Base-by-base conservation (phyloP, 2,888 invertebrate species). In the Patella pellucida region DNA sequence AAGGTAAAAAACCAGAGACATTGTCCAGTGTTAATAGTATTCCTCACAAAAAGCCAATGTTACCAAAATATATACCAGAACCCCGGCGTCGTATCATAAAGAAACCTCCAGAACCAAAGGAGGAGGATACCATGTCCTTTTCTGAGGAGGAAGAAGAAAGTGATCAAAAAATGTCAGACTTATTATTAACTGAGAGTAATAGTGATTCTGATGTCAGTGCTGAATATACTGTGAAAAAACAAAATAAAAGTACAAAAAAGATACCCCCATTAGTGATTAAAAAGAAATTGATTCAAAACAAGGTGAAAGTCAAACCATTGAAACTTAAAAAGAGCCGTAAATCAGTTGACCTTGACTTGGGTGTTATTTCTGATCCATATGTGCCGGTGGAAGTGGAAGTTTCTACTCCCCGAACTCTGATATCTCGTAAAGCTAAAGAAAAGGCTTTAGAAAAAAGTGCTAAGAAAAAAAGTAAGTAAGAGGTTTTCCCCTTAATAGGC, bases 41-140 rank as follows among this genome's bases (percentile, higher is more conserved):
- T 77, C 83, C 85, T 62, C 84, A 83, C 70, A 81, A 83, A 50
- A 86, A 86, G 78, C 89, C 89, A 52, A 84, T 85, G 80, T 77
- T 89, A 78, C 89, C 89, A 69, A 89, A 89, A 75, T 89, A 89
- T 79, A 85, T 88, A 69, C 89, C 89, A 5, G 88, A 89, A 74
- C 86, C 88, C 2, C 83, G 81, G 14, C 77, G 86, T 41, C 85
- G 84, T n/a, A 80, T 78, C 31, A 82, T 81, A 19, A 77, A 72
- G 12, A 75, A 77, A 75, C 27, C 77, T 69, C 50, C 78, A 11
- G 79, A 82, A 71, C 72, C 76, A 27, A 68, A 52, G 31, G 69
- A 69, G 73, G 75, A 74, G 76, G 76, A 79, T 23, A 68, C 79
- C 23, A 75, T 84, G n/a, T 79, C 83, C 3, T 86, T 85, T 68